phyloP scores from a whole-genome alignment of 2,113 vertebrate species.

The Reinhardtius hippoglossoides region DNA sequence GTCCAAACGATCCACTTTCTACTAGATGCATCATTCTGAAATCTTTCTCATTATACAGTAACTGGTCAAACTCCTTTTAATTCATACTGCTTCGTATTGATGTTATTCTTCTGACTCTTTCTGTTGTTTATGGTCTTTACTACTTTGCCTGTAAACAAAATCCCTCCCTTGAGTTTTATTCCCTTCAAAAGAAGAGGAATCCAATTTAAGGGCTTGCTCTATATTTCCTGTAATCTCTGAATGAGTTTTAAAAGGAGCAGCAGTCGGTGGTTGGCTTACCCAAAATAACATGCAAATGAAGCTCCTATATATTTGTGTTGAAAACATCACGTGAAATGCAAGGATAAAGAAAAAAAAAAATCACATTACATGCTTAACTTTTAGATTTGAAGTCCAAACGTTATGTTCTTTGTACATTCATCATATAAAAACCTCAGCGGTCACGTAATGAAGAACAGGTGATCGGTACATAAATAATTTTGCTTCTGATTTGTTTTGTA shows the following conservation, averaged over 20 bases:
- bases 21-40: neutral
- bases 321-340: conserved; percentile 11
- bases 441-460: conserved; percentile 37
- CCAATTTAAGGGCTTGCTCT: conserved; percentile 34
- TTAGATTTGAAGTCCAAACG: conserved; percentile 14
- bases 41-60: conserved; percentile 11
- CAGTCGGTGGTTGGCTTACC: neutral
- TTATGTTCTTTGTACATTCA: conserved; percentile 30
- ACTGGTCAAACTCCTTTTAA: conserved; percentile 1
- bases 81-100: conserved; percentile 1
- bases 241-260: neutral
- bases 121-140: conserved; percentile 24
- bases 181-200: conserved; percentile 30
- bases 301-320: conserved; percentile 25
- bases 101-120: neutral
- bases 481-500: conserved; percentile 15
- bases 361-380: conserved; percentile 1
- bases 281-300: conserved; percentile 45
- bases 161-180: conserved; percentile 20
- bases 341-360: neutral
- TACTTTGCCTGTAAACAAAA: conserved; percentile 12
- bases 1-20: neutral
- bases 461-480: conserved; percentile 29
- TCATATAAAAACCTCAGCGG: conserved; percentile 20
- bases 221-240: conserved; percentile 34